Conservation (phyloP, 2,888 invertebrate genomes). For the Ditylenchus weischeri region DNA sequence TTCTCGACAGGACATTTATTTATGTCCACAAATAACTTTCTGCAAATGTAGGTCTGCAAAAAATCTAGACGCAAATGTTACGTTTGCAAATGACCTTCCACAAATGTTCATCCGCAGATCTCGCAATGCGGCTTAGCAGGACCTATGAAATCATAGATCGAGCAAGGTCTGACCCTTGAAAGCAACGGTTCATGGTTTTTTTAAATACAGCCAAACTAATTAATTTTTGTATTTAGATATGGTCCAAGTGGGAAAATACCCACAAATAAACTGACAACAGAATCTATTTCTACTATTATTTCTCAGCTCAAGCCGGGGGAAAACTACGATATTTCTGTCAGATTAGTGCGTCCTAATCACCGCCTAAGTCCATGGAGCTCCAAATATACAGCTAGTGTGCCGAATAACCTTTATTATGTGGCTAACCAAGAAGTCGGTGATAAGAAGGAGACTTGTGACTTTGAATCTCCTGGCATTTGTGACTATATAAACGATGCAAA, state of each 20-base stretch:
- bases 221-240: slow-evolving; percentile 8
- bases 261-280: slow-evolving; percentile 39
- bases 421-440: slow-evolving; percentile 16
- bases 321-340: slow-evolving; percentile 49
- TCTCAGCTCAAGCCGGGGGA: slow-evolving; percentile 32
- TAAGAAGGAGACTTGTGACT: slow-evolving; percentile 27
- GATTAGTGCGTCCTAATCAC: slow-evolving; percentile 44
- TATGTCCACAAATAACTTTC: too few species aligned
- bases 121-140: too few species aligned
- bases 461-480: slow-evolving; percentile 34
- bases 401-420: background rate
- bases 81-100: too few species aligned
- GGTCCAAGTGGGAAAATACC: slow-evolving; percentile 6
- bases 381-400: slow-evolving; percentile 27
- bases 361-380: slow-evolving; percentile 53
- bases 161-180: too few species aligned
- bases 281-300: slow-evolving; percentile 32
- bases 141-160: too few species aligned
- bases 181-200: too few species aligned
- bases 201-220: background rate
- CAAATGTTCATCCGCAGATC: too few species aligned
- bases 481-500: slow-evolving; percentile 36
- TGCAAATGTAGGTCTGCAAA: too few species aligned
- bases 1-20: too few species aligned
- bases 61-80: too few species aligned